A percentile compares a stretch with the other conserved stretches of the same genome.
Evolutionary conservation across 2,113 vertebrate species (phyloP).

Genomic region (Haplochromis vanheusdeni): DNA sequence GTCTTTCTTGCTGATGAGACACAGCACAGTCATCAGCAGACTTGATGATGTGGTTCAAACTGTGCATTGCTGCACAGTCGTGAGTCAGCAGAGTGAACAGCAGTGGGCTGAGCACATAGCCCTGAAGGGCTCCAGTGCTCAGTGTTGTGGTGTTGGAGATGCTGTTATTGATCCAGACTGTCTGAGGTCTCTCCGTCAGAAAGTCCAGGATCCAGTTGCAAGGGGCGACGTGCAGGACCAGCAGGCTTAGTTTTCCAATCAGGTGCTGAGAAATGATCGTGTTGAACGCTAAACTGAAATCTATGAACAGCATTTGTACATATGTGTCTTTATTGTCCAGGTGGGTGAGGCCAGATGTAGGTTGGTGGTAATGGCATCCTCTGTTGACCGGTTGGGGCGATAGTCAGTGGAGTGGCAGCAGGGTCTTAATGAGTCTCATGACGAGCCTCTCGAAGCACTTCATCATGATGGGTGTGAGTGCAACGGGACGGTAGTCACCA

Average conservation of each 20-base stretch:
- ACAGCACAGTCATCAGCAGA: too few relatives aligned
- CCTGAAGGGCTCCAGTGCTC: neutral
- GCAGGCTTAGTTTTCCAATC: neutral
- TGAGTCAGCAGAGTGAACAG: neutral
- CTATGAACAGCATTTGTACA: neutral
- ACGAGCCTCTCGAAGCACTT: neutral
- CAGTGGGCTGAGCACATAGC: neutral
- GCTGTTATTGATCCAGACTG: neutral
- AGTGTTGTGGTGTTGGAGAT: neutral
- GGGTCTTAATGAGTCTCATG: neutral
- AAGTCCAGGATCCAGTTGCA: neutral
- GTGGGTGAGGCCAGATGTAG: neutral
- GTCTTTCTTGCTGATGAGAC: neutral
- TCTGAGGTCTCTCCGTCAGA: neutral
- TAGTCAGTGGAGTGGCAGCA: neutral
- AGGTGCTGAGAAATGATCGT: neutral
- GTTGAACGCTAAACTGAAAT: neutral
- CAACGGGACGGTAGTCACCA: fast-evolving
- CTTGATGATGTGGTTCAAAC: too few relatives aligned
- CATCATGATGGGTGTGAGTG: neutral
- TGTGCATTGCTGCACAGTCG: neutral
- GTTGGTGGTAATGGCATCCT: neutral
- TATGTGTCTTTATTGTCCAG: neutral
- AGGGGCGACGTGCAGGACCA: fast-evolving
- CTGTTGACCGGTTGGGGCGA: neutral